These are phyloP conservation scores for Antrozous pallidus DNA, from an alignment of 2,797 vertebrate species.

Conservation along the genomic window DNA sequence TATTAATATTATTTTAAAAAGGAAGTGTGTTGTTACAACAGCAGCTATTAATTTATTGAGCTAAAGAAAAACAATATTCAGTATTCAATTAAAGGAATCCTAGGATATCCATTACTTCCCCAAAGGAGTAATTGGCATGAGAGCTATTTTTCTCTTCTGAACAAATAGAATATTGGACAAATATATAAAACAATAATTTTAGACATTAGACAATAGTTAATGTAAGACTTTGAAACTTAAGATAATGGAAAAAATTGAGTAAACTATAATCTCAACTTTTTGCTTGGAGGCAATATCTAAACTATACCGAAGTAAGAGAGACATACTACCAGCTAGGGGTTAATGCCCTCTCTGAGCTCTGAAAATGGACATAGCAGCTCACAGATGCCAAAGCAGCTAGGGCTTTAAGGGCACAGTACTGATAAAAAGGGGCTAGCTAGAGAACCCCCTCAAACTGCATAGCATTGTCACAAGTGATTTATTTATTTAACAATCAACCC, in stretches of 20 bases:
- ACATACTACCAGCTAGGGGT: background rate
- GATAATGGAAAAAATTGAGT: background rate
- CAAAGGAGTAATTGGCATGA: background rate
- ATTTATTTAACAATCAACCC: background rate
- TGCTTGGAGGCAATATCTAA: background rate
- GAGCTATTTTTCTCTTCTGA: background rate
- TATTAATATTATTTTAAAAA: background rate
- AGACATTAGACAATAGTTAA: background rate
- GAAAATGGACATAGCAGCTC: background rate
- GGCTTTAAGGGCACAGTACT: background rate
- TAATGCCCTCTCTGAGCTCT: no score
- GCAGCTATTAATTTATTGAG: background rate
- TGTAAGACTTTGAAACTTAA: background rate
- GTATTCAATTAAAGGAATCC: background rate
- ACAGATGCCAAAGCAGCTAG: background rate
- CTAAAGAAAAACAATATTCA: background rate
- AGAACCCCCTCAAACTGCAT: background rate
- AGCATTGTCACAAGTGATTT: background rate
- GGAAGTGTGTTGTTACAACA: background rate
- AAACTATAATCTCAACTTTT: background rate
- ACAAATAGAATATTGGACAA: background rate
- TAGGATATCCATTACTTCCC: background rate
- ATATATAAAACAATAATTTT: background rate
- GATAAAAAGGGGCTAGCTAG: rapidly evolving
- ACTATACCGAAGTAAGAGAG: background rate